Evolutionary conservation across 2,113 vertebrate species (phyloP).

Genomic region (Puffinus mauretanicus): DNA sequence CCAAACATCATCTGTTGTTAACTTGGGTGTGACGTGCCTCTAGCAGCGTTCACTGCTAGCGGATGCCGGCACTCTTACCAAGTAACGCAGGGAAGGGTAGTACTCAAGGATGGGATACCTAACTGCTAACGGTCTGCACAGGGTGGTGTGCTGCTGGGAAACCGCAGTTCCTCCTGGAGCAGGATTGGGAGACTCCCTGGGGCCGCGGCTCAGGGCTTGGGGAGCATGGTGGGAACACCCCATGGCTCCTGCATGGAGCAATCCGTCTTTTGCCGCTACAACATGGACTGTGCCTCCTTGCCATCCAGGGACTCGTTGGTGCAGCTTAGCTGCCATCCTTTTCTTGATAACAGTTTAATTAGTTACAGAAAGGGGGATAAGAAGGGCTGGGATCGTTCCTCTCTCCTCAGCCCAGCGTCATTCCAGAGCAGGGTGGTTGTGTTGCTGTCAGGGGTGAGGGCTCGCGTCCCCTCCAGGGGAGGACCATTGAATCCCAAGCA

Average conservation of each 20-base stretch:
- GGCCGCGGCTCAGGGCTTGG: background rate
- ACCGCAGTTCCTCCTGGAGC: accelerated
- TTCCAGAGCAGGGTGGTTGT: accelerated
- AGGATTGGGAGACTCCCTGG: background rate
- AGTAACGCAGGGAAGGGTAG: background rate
- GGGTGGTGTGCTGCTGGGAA: background rate
- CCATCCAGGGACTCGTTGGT: too few relatives aligned
- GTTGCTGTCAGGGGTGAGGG: background rate
- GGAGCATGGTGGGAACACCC: accelerated
- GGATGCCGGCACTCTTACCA: too few relatives aligned
- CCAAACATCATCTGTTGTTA: background rate
- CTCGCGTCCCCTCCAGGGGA: accelerated
- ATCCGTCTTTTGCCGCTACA: background rate
- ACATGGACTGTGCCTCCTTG: background rate
- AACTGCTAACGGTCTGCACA: background rate
- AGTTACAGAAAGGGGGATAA: background rate
- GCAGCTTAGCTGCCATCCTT: background rate
- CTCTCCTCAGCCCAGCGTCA: background rate
- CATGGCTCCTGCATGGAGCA: accelerated
- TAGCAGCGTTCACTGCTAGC: background rate
- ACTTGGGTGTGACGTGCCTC: background rate
- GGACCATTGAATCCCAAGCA: background rate
- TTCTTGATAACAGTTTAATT: accelerated
- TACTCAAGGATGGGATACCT: background rate
- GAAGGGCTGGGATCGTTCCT: accelerated